Percentiles rank a stretch among this genome's conserved stretches.
These are phyloP conservation scores for Cheilosia vernalis DNA, from an alignment of 2,888 invertebrate species.

Conservation along the genomic window DNA sequence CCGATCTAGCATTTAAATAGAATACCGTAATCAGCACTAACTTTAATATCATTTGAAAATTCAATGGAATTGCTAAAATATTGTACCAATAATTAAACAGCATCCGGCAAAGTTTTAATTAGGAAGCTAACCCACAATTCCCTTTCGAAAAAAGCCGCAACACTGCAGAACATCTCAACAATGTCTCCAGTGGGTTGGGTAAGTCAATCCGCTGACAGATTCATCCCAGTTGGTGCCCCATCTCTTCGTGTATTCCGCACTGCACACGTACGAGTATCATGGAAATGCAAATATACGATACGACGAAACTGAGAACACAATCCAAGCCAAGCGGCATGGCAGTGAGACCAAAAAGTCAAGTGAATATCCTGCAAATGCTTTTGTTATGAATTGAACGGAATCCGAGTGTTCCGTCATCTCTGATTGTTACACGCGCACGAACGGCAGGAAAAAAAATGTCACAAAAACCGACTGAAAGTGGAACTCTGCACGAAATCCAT, in stretches of 20 bases:
- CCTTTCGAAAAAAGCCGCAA: neutral
- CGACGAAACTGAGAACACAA: slow-evolving; percentile 33
- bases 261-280: slow-evolving; percentile 36
- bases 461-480: slow-evolving; percentile 23
- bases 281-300: slow-evolving; percentile 49
- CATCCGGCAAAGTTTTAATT: too few relatives aligned
- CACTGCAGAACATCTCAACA: slow-evolving; percentile 15
- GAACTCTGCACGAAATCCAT: slow-evolving; percentile 44
- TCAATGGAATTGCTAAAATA: too few relatives aligned
- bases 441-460: neutral
- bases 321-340: slow-evolving; percentile 2
- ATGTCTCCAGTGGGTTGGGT: slow-evolving; percentile 11
- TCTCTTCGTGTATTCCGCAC: neutral
- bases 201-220: slow-evolving; percentile 23
- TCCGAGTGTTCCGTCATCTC: slow-evolving; percentile 48
- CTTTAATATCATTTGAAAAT: too few relatives aligned
- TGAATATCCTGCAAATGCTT: slow-evolving; percentile 71
- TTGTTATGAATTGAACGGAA: slow-evolving; percentile 63
- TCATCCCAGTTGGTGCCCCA: neutral
- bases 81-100: too few relatives aligned
- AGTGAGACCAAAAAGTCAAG: slow-evolving; percentile 62
- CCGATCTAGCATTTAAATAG: too few relatives aligned
- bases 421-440: slow-evolving; percentile 30
- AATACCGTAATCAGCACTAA: too few relatives aligned
- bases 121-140: too few relatives aligned